phyloP scores from a whole-genome alignment of 1,140 invertebrate species.

The Ditylenchus dipsaci region DNA sequence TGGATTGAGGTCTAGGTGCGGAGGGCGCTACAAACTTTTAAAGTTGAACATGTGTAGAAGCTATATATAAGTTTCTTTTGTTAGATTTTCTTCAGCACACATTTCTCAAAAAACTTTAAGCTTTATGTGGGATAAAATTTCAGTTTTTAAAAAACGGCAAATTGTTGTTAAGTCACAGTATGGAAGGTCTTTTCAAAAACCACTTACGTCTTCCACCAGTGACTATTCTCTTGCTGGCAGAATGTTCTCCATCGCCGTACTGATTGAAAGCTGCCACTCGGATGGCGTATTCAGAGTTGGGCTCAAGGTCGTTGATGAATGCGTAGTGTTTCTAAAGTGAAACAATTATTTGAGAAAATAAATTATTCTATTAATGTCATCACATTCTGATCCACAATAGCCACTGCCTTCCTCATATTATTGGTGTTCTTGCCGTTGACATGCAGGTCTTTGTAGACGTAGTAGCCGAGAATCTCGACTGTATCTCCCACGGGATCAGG shows the following conservation, averaged over 20 bases:
- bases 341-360: conserved; percentile 6
- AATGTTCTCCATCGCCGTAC: conserved; percentile 51
- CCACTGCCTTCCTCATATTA: conserved; percentile 27
- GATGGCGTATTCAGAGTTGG: conserved; percentile 90
- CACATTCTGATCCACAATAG: conserved; percentile 43
- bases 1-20: conserved; percentile 49
- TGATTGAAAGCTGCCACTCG: conserved; percentile 78
- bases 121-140: no score
- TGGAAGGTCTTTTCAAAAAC: no score
- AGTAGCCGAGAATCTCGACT: conserved; percentile 51
- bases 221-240: conserved; percentile 39
- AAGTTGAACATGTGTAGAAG: no score
- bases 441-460: conserved; percentile 45
- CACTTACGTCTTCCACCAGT: conserved; percentile 56
- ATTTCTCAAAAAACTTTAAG: no score
- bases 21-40: conserved; percentile 39
- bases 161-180: no score
- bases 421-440: conserved; percentile 44
- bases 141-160: no score
- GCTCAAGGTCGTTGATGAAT: conserved; percentile 85
- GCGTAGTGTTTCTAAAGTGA: conserved; percentile 57
- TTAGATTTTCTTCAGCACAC: no score
- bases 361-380: conserved; percentile 5
- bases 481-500: conserved; percentile 34
- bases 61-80: no score